A percentile compares a stretch with the other conserved stretches of the same genome.
phyloP scores from a whole-genome alignment of 2,113 vertebrate species.

The Platycercus adscitus region DNA sequence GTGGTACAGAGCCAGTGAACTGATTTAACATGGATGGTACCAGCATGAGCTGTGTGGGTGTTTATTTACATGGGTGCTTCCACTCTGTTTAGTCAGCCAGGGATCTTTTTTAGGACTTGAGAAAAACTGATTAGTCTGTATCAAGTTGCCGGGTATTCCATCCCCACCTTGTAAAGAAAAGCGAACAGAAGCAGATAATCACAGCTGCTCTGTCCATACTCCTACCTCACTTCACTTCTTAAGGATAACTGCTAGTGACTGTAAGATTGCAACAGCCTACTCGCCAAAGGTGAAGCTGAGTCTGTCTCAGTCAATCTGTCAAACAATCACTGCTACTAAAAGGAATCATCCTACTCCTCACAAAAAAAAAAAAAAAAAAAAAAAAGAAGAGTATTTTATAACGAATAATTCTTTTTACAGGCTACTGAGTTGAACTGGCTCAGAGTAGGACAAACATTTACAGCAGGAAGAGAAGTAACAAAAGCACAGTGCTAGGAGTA shows the following conservation, averaged over 20 bases:
- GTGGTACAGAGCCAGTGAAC: not conserved
- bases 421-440: not conserved
- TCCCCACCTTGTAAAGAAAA: not conserved
- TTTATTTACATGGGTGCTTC: slow-evolving; percentile 5
- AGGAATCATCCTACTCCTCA: not conserved
- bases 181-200: not conserved
- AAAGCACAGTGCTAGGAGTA: not conserved
- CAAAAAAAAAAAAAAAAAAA: not conserved
- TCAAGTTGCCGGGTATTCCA: not conserved
- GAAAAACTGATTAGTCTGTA: not conserved
- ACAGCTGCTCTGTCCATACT: not conserved
- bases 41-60: not conserved
- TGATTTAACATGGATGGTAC: not conserved
- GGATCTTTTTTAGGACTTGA: not conserved
- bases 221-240: not conserved
- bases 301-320: not conserved
- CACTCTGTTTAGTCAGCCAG: not conserved
- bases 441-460: not conserved
- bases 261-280: not conserved
- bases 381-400: not conserved
- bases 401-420: not conserved
- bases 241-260: not conserved
- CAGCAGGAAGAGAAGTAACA: not conserved
- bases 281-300: rapidly evolving
- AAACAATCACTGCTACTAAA: not conserved